These are phyloP conservation scores for Tolmerus cingulatus DNA, from an alignment of 2,888 invertebrate species.

Conservation along the genomic window DNA sequence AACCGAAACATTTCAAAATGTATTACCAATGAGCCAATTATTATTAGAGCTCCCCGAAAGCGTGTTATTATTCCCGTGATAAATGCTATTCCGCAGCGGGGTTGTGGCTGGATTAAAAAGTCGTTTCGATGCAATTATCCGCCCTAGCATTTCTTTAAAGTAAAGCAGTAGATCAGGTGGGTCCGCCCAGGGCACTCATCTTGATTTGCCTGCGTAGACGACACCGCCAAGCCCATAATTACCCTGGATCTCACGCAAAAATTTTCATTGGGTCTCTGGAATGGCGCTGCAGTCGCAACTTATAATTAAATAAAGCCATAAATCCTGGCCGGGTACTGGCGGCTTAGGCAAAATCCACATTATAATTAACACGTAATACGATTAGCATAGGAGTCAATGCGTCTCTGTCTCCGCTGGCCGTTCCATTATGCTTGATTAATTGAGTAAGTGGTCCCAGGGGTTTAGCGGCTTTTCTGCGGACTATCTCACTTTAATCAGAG, in stretches of 20 bases:
- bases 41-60: constrained; percentile 33
- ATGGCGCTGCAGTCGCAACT: constrained; percentile 29
- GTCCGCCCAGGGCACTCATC: constrained; percentile 27
- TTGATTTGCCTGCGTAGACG: background rate
- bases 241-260: constrained; percentile 1
- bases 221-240: constrained; percentile 33
- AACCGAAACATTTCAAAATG: constrained; percentile 12
- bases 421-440: constrained; percentile 27
- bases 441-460: background rate
- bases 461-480: background rate
- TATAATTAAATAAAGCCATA: constrained; percentile 48
- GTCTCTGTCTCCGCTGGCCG: background rate
- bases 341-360: constrained; percentile 45
- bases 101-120: constrained; percentile 14
- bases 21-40: constrained; percentile 36
- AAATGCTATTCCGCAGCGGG: background rate
- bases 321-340: constrained; percentile 42
- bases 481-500: background rate
- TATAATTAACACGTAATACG: constrained; percentile 48
- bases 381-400: constrained; percentile 30
- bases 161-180: constrained; percentile 28
- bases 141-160: constrained; percentile 29
- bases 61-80: constrained; percentile 32
- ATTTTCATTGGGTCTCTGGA: background rate
- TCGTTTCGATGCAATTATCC: constrained; percentile 24